Conservation (phyloP, 2,113 vertebrate species). For the Campylomormyrus numenius region DNA sequence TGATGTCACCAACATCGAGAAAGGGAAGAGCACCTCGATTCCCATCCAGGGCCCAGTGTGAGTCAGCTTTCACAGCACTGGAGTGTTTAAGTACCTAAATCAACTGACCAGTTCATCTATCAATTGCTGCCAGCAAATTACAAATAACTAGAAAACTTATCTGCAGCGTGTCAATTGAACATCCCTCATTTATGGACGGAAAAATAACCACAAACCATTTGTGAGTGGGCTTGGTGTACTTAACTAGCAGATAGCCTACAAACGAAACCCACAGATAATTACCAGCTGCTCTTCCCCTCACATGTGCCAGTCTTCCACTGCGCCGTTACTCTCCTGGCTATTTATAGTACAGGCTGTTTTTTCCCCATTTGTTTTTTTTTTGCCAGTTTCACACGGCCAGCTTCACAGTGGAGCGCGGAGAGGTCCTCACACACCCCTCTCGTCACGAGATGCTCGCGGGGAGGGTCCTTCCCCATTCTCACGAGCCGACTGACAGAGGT, state of each 20-base stretch:
- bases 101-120: neutral
- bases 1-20: neutral
- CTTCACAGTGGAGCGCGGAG: conserved; percentile 54
- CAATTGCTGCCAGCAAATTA: neutral
- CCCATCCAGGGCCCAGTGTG: neutral
- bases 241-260: conserved; percentile 30
- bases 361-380: conserved; percentile 27
- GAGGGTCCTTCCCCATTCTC: neutral
- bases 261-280: conserved; percentile 43
- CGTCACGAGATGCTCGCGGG: too few species aligned
- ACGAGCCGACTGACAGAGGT: neutral
- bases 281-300: conserved; percentile 60
- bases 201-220: neutral
- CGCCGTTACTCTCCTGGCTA: conserved; percentile 54
- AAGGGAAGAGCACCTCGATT: neutral
- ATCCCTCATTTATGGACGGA: neutral
- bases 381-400: conserved; percentile 61
- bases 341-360: conserved; percentile 67
- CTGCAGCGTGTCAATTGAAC: neutral
- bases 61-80: neutral
- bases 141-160: neutral
- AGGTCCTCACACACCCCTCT: conserved; percentile 24
- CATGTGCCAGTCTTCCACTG: conserved; percentile 52
- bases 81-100: conserved; percentile 1
- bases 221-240: conserved; percentile 49